Conservation (phyloP, 2,888 invertebrate genomes). For the Drosophila imparisetae region DNA sequence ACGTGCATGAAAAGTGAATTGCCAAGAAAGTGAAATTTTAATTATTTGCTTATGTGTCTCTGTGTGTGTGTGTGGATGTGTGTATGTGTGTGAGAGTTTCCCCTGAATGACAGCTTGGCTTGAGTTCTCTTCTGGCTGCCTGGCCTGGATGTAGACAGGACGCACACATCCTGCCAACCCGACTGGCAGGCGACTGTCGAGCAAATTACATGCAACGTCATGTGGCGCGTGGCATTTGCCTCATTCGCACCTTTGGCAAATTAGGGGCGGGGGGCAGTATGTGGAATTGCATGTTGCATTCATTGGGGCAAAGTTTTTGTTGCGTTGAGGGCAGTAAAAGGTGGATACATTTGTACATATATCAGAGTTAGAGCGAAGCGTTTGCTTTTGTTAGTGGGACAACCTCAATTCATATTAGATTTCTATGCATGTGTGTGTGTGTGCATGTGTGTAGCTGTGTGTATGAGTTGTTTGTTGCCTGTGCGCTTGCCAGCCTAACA, state of each 20-base stretch:
- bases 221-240: constrained; percentile 77
- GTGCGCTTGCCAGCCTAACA: constrained; percentile 49
- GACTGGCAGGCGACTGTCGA: constrained; percentile 65
- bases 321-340: constrained; percentile 69
- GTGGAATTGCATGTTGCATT: constrained; percentile 61
- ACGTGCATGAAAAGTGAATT: constrained; percentile 72
- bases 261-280: background rate
- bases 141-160: constrained; percentile 76
- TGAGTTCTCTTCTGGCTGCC: constrained; percentile 48
- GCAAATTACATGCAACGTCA: constrained; percentile 80
- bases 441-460: constrained; percentile 29
- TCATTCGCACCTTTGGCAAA: constrained; percentile 70
- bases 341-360: constrained; percentile 57
- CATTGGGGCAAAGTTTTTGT: constrained; percentile 62
- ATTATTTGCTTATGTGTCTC: constrained; percentile 71
- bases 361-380: constrained; percentile 57
- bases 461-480: constrained; percentile 55
- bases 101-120: constrained; percentile 71
- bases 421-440: constrained; percentile 31
- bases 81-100: constrained; percentile 35
- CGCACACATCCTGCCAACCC: constrained; percentile 54
- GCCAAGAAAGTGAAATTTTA: constrained; percentile 82
- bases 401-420: constrained; percentile 84
- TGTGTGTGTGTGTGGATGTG: constrained; percentile 17
- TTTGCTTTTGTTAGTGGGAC: constrained; percentile 79